These are phyloP conservation scores for Drosophila navojoa DNA, from an alignment of 1,140 invertebrate genomes.

Conservation along the genomic window DNA sequence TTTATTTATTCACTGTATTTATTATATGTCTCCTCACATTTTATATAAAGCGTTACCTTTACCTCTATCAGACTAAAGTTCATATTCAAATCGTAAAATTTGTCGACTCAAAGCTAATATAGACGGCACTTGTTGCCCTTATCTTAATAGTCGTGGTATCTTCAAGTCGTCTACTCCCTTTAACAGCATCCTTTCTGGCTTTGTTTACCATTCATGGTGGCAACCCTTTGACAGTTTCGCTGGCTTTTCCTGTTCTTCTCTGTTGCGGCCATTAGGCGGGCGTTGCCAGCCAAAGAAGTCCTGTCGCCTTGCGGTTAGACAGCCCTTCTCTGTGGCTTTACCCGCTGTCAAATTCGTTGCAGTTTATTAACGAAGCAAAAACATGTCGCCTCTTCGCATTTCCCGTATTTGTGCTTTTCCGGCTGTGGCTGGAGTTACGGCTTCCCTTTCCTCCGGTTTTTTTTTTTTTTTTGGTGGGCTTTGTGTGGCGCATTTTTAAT, in stretches of 20 bases:
- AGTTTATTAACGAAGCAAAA: conserved; percentile 78
- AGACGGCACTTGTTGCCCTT: too few relatives aligned
- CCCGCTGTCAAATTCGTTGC: conserved; percentile 58
- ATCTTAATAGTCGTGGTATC: too few relatives aligned
- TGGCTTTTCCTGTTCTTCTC: conserved; percentile 20
- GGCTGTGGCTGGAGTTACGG: conserved; percentile 1
- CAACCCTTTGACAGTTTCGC: conserved; percentile 70
- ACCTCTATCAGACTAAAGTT: too few relatives aligned
- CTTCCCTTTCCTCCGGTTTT: conserved; percentile 1
- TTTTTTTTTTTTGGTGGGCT: conserved; percentile 13
- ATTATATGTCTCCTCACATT: too few relatives aligned
- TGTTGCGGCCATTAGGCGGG: conserved; percentile 58
- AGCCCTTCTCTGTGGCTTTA: conserved; percentile 56
- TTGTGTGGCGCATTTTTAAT: conserved; percentile 57
- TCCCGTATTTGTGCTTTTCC: conserved; percentile 31
- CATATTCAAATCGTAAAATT: too few relatives aligned
- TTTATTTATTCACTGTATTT: too few relatives aligned
- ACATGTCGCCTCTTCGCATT: conserved; percentile 70
- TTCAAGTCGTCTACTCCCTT: too few relatives aligned
- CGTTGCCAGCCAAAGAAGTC: conserved; percentile 5
- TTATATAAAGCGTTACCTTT: too few relatives aligned
- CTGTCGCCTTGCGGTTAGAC: conserved; percentile 68
- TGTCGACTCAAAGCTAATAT: too few relatives aligned
- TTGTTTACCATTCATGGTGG: conserved; percentile 11
- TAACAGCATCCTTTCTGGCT: too few relatives aligned